Evolutionary conservation across 2,888 invertebrate genomes (phyloP), one percentile per base, ranked within the genome.

Genomic region (Charanyca ferruginea): DNA sequence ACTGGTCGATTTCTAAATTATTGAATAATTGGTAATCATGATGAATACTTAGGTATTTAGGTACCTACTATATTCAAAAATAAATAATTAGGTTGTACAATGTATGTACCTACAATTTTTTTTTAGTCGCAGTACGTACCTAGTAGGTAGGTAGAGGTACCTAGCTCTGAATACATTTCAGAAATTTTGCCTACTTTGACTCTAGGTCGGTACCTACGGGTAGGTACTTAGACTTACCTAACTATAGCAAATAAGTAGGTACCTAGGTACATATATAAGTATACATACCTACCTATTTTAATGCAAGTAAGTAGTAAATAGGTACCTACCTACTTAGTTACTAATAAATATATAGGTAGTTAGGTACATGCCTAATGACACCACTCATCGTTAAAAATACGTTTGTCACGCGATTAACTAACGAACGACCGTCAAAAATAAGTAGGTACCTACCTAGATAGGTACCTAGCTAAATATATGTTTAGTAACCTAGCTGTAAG

Each of bases 1-100:
- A 45, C 66, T 16, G 32, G 51, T 68, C 45, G 66, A 67, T 59
- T 59, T 67, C 44, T 18, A 51, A 57, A 38, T 8, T 32, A 32
- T 32, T 32, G 9, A 38, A 38, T 64, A 47, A 38, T 38, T 63
- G n/a, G 9, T 66, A 52, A 25, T 51, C 51, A 65, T 51, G 25
- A n/a, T 22, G 5, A 47, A 62, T 61, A 11, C 11, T 2, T 11
- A 32, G 32, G n/a, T n/a, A n/a, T n/a, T n/a, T 9, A 32, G 28
- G 28, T 5, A 6, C 5, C 28, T 28, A 28, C 28, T 6, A 6
- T 35, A 41, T 41, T 59, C 20, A 1, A 41, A 53, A 59, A 53
- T 42, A 35, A 23, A 58, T 23, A 7, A 7, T 28, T 28, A 28
- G 7, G 28, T 28, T 28, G 1, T 28, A 28, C n/a, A n/a, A n/a